Conservation (phyloP, 2,113 vertebrate species). For the Vimba vimba region DNA sequence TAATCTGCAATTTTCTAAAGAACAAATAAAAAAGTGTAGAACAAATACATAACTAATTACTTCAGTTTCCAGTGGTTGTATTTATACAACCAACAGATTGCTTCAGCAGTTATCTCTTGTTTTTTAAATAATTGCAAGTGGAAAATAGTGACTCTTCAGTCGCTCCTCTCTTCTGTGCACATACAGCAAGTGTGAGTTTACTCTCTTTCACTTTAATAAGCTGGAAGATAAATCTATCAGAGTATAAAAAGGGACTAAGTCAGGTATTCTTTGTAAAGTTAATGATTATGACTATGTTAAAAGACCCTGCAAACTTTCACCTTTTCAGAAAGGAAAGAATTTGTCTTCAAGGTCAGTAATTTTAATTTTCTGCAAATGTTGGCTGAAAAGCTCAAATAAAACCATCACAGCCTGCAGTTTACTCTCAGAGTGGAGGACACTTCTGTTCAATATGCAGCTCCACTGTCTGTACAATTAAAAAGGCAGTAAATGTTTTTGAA, state of each 20-base stretch:
- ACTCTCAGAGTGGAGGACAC: neutral
- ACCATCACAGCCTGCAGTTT: neutral
- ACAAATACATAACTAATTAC: constrained; percentile 24
- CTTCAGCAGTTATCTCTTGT: neutral
- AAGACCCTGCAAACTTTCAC: neutral
- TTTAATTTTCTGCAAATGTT: neutral
- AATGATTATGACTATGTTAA: constrained; percentile 24
- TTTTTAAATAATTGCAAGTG: neutral
- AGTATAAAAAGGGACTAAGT: constrained; percentile 27
- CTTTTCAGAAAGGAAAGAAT: neutral
- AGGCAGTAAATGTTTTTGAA: neutral
- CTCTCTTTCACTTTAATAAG: constrained; percentile 5
- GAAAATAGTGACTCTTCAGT: neutral
- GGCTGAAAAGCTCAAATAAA: neutral
- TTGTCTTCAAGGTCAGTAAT: neutral
- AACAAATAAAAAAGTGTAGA: constrained; percentile 31
- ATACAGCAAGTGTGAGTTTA: too few relatives aligned
- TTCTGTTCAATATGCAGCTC: neutral
- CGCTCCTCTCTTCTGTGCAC: neutral
- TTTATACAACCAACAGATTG: neutral
- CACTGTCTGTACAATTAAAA: neutral
- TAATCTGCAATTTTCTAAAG: constrained; percentile 31
- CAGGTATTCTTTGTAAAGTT: constrained; percentile 28
- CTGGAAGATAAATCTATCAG: constrained; percentile 1
- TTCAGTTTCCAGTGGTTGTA: neutral